phyloP scores from a whole-genome alignment of 2,797 vertebrate genomes.

The Varecia variegata region DNA sequence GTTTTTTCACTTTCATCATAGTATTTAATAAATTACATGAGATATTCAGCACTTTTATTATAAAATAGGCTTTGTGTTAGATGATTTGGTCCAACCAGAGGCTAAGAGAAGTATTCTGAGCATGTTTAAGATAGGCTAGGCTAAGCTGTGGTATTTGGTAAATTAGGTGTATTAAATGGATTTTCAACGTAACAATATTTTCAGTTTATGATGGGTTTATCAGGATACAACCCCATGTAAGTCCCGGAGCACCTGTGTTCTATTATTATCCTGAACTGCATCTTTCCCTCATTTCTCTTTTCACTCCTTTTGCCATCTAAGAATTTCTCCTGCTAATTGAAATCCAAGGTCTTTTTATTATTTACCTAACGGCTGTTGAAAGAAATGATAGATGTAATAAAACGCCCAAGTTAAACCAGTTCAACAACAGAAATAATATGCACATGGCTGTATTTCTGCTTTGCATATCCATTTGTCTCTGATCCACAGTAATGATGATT shows the following conservation, averaged over 20 bases:
- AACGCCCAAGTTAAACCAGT: background rate
- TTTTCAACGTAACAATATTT: background rate
- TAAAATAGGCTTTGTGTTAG: background rate
- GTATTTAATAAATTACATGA: background rate
- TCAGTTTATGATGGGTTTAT: background rate
- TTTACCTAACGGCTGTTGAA: constrained; percentile 34
- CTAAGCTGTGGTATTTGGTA: background rate
- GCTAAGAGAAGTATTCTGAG: background rate
- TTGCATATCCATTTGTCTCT: background rate
- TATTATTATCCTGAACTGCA: background rate
- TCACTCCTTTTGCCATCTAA: background rate
- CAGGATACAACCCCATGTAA: background rate
- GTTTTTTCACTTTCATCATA: background rate
- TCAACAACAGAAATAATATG: background rate
- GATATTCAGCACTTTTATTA: background rate
- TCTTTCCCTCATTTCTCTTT: constrained; percentile 28
- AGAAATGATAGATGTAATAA: background rate
- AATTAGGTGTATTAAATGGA: background rate
- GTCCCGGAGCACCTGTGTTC: background rate
- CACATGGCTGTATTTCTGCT: background rate
- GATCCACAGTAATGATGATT: background rate
- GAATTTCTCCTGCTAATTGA: constrained; percentile 26
- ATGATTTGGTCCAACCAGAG: background rate
- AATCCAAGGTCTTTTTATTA: background rate
- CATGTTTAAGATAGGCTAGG: background rate